Evolutionary conservation across 2,797 vertebrate species (phyloP).

Genomic region (Geotrypetes seraphini): DNA sequence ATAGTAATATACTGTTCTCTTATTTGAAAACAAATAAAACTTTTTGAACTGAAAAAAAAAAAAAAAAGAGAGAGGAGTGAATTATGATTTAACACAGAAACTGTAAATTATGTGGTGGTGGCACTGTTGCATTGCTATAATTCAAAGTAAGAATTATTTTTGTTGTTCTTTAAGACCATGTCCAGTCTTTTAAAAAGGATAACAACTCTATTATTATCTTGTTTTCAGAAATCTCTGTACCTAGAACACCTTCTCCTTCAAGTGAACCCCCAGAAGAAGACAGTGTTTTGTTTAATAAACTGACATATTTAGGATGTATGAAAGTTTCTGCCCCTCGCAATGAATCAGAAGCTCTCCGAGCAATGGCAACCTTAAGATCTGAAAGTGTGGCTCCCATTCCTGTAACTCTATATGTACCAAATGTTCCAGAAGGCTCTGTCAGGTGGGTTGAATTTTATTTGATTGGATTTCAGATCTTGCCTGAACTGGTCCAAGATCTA

Average conservation of each 20-base stretch:
- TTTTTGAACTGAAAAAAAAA: too few species aligned
- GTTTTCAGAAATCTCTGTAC: slow-evolving; percentile 45
- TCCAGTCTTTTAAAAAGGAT: too few species aligned
- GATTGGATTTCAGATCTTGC: too few species aligned
- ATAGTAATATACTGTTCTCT: too few species aligned
- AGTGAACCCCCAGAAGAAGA: slow-evolving; percentile 69
- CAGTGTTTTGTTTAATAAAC: slow-evolving; percentile 89
- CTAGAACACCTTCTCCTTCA: slow-evolving; percentile 28
- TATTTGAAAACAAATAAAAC: too few species aligned
- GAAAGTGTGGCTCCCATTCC: slow-evolving; percentile 71
- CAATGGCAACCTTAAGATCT: slow-evolving; percentile 77
- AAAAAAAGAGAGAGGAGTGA: too few species aligned
- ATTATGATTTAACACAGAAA: too few species aligned
- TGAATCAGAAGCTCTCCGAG: slow-evolving; percentile 75
- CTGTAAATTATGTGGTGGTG: too few species aligned
- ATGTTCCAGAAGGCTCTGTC: slow-evolving; percentile 83
- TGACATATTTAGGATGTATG: slow-evolving; percentile 84
- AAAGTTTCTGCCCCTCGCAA: slow-evolving; percentile 89
- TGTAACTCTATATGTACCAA: slow-evolving; percentile 85
- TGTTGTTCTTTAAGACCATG: too few species aligned
- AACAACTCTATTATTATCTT: slow-evolving; percentile 1
- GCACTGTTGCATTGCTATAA: too few species aligned
- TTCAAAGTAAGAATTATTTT: too few species aligned
- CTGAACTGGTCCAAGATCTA: too few species aligned
- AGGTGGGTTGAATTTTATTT: slow-evolving; percentile 53